These are phyloP conservation scores for Microplitis demolitor DNA, from an alignment of 1,140 invertebrate genomes.

Conservation along the genomic window DNA sequence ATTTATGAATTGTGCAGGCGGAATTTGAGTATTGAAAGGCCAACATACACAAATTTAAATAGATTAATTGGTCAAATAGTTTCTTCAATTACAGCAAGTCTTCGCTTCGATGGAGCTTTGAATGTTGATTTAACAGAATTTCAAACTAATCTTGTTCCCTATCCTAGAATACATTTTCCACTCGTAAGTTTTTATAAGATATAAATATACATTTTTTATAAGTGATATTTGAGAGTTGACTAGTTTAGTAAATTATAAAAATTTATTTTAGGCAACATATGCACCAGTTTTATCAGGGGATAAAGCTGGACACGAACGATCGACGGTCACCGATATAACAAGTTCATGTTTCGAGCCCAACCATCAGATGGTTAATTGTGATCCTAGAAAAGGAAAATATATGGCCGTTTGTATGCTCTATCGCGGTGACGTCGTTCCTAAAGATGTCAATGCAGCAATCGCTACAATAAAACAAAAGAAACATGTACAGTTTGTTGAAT, in stretches of 20 bases:
- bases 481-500: constrained; percentile 67
- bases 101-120: constrained; percentile 81
- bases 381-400: constrained; percentile 70
- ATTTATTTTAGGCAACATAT: constrained; percentile 66
- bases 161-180: constrained; percentile 78
- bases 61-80: constrained; percentile 70
- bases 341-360: constrained; percentile 79
- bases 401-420: constrained; percentile 82
- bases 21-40: constrained; percentile 69
- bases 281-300: constrained; percentile 75
- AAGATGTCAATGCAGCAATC: constrained; percentile 70
- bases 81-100: constrained; percentile 78
- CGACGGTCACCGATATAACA: constrained; percentile 74
- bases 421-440: constrained; percentile 65
- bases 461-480: constrained; percentile 68
- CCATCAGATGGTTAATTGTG: constrained; percentile 84
- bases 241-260: not conserved
- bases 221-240: not conserved
- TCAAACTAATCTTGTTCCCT: constrained; percentile 76
- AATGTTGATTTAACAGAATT: constrained; percentile 87
- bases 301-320: constrained; percentile 73
- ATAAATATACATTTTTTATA: not conserved
- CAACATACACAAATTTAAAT: constrained; percentile 70
- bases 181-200: constrained; percentile 58
- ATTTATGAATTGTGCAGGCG: constrained; percentile 73